Base-by-base conservation (phyloP, 2,888 invertebrate genomes). In the Leptopilina syphax region DNA sequence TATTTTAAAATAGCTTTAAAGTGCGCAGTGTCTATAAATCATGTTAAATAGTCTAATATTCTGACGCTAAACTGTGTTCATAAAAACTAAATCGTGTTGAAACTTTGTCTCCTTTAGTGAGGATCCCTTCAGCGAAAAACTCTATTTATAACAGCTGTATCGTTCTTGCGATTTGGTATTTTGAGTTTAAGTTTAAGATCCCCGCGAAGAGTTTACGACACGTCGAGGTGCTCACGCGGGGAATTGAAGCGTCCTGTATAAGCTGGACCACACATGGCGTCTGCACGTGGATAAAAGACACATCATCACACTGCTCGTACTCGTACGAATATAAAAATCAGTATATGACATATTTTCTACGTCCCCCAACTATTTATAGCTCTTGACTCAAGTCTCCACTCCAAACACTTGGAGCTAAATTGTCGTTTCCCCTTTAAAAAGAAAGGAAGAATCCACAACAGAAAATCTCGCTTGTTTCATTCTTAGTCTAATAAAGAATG, bases 271-370 rank as follows among this genome's bases (percentile, higher is more conserved):
- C 87, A 88, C 88, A 88, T 86, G 83, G 80, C 77, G 86, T 70
- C 66, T 34, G 13, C 76, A 76, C 80, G 84, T 73, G 83, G 87
- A 87, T 85, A 85, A 86, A 82, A 84, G 82, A 84, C 84, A 81
- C 83, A 84, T 86, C 85, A 83, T 83, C 81, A 81, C 81, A 57
- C 73, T 80, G 77, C 80, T 78, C 80, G 84, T 85, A n/a, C 81
- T 79, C 82, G 84, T 80, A 82, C 77, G 57, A 82, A 86, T 88
- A 87, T 87, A 89, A 88, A 89, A 89, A 89, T 85, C 87, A 87
- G 88, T 83, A 82, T 85, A 87, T 86, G 88, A 89, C 88, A 90
- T 90, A 90, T 90, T 90, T 90, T 89, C 84, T 78, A 85, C 82
- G 83, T 70, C 83, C 57, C 57, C 77, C 9, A 41, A 77, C 83